Conservation (phyloP, 2,113 vertebrate species). For the Melanerpes aurifrons region DNA sequence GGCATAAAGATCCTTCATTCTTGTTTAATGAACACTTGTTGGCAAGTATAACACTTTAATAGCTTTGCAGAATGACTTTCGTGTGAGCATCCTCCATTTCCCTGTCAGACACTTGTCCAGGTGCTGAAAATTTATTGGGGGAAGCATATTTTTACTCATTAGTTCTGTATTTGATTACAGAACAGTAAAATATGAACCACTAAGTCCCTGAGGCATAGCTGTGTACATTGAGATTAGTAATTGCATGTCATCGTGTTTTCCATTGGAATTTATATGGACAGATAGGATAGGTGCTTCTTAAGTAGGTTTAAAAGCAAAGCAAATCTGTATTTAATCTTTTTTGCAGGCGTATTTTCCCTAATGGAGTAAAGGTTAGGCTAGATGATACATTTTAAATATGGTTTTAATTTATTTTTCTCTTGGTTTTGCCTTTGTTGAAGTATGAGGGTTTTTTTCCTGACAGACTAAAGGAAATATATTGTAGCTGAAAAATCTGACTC, state of each 20-base stretch:
- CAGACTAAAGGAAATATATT: slow-evolving; percentile 57
- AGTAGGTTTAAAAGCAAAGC: slow-evolving; percentile 84
- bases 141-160: slow-evolving; percentile 92
- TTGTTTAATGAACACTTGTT: slow-evolving; percentile 88
- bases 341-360: slow-evolving; percentile 76
- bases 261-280: slow-evolving; percentile 85
- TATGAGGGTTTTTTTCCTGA: slow-evolving; percentile 59
- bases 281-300: slow-evolving; percentile 82
- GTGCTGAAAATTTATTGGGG: slow-evolving; percentile 85
- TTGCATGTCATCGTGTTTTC: slow-evolving; percentile 93
- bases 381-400: slow-evolving; percentile 79
- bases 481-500: slow-evolving; percentile 42
- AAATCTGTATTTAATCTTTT: slow-evolving; percentile 85
- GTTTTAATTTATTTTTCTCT: slow-evolving; percentile 76
- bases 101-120: slow-evolving; percentile 85
- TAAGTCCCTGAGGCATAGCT: slow-evolving; percentile 87
- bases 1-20: slow-evolving; percentile 84
- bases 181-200: slow-evolving; percentile 92
- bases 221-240: slow-evolving; percentile 94
- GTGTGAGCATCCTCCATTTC: slow-evolving; percentile 81
- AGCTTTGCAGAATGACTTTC: slow-evolving; percentile 85
- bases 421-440: slow-evolving; percentile 34
- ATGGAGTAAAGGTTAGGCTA: slow-evolving; percentile 80
- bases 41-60: slow-evolving; percentile 87
- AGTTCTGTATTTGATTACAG: slow-evolving; percentile 94